Base-by-base conservation (phyloP, 2,888 invertebrate genomes). In the Deilephila elpenor region DNA sequence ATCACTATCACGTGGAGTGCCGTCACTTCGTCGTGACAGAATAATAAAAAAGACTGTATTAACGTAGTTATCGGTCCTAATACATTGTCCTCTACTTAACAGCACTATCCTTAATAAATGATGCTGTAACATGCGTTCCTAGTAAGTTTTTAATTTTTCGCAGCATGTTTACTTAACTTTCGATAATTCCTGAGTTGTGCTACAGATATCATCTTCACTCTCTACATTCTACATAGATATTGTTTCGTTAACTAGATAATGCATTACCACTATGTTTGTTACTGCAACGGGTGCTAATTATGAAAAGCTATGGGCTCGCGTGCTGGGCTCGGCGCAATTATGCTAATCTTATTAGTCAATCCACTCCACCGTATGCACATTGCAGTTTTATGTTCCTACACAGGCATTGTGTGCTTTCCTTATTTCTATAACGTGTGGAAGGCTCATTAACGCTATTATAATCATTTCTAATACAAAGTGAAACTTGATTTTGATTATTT, bases 331-430 rank as follows among this genome's bases (percentile, higher is more conserved):
- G 77, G 80, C 81, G 88, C 89, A 91, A 91, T 93, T 93, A 93
- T 93, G 93, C 88, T 91, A 93, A 94, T 93, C 91, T 91, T 93
- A 92, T 93, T 93, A 93, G 91, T 89, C 91, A 90, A 92, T 92
- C 90, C 91, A 91, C 90, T 91, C 87, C 85, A 84, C 85, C 85
- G 79, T 77, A 81, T 86, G 89, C 89, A 89, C 85, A 76, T 81
- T 86, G 89, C 89, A 89, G 85, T 90, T 91, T 88, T 88, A 88
- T 87, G 84, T 85, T 84, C 82, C 78, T 84, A 82, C 83, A 84
- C 82, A 80, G 83, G 79, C 82, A 67, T 6, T 82, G 82, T 81
- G 80, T 80, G 82, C 76, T 72, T 76, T 72, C 34, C 37, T 73
- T 59, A 59, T 72, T 72, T 62, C 25, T 61, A 29, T 37, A 20